Evolutionary conservation across 2,113 vertebrate genomes (phyloP).

Genomic region (Otis tarda): DNA sequence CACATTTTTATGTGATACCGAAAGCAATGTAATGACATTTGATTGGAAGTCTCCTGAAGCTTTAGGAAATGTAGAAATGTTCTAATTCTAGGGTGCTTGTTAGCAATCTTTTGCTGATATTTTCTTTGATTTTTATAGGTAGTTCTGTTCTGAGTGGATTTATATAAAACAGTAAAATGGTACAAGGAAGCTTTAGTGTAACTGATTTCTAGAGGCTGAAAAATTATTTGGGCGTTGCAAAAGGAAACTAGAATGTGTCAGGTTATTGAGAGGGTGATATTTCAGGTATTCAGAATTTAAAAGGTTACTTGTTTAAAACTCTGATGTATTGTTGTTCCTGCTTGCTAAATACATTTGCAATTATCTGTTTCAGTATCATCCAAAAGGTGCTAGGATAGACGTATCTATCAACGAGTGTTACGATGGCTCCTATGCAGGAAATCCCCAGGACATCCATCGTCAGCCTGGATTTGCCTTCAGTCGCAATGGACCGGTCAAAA

Average conservation of each 20-base stretch:
- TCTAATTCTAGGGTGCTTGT: background rate
- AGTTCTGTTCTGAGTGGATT: background rate
- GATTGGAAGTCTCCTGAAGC: background rate
- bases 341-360: background rate
- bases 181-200: background rate
- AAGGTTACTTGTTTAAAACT: background rate
- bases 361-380: conserved; percentile 87
- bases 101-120: background rate
- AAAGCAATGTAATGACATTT: background rate
- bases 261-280: background rate
- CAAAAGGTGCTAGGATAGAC: conserved; percentile 98
- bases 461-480: conserved; percentile 98
- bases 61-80: background rate
- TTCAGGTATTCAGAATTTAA: background rate
- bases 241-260: background rate
- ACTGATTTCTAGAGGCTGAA: background rate
- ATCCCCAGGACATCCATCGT: conserved; percentile 98
- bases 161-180: background rate
- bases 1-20: background rate
- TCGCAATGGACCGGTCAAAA: conserved; percentile 96
- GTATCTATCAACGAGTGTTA: conserved; percentile 99
- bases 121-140: background rate
- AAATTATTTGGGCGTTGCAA: background rate
- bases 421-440: conserved; percentile 96
- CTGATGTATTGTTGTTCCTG: background rate